These are phyloP conservation scores for Rhabdophis nuchalis DNA, from an alignment of 2,797 vertebrate species.

Conservation along the genomic window DNA sequence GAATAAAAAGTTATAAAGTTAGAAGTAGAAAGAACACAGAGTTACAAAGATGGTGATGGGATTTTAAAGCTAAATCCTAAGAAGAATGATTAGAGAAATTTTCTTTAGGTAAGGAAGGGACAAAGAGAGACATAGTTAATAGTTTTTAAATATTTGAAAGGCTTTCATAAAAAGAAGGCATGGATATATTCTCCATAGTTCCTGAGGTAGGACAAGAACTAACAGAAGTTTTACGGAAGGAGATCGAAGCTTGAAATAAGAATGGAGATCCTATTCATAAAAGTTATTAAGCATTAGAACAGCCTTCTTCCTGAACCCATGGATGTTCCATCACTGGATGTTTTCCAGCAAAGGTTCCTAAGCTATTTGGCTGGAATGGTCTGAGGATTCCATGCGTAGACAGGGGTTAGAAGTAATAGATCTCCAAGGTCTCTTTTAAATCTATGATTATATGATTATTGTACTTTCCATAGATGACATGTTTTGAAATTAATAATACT, in stretches of 20 bases:
- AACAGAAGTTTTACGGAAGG: neutral
- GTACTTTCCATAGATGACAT: neutral
- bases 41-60: neutral
- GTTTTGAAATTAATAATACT: neutral
- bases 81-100: neutral
- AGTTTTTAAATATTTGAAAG: neutral
- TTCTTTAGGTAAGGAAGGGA: neutral
- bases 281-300: neutral
- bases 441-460: neutral
- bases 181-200: neutral
- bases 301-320: neutral
- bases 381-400: neutral
- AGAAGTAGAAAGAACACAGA: neutral
- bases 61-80: neutral
- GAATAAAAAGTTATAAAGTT: neutral
- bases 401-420: neutral
- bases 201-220: neutral
- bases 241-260: neutral
- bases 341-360: neutral
- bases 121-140: neutral
- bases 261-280: neutral
- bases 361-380: neutral
- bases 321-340: neutral
- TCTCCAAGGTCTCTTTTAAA: neutral
- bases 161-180: neutral